Percentiles rank a stretch among this genome's conserved stretches.
phyloP scores from a whole-genome alignment of 2,888 invertebrate species.

The Malacosoma neustria region DNA sequence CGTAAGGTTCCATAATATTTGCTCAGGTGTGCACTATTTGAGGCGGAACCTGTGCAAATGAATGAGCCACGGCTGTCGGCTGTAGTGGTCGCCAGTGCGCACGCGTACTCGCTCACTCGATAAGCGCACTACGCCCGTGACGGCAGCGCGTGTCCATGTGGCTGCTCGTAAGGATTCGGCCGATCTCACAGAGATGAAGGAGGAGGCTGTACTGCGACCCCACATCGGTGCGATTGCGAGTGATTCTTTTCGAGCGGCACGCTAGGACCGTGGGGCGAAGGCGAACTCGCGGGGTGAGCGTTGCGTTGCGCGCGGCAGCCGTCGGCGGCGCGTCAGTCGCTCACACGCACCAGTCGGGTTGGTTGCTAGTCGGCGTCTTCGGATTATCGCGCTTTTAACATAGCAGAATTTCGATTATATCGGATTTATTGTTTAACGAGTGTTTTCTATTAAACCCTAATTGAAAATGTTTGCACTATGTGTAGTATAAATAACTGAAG shows the following conservation, averaged over 20 bases:
- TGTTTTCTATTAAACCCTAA: slow-evolving; percentile 20
- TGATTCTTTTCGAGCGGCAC: slow-evolving; percentile 15
- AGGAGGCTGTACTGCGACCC: slow-evolving; percentile 48
- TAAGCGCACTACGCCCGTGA: slow-evolving; percentile 59
- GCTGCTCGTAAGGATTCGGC: slow-evolving; percentile 28
- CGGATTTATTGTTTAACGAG: slow-evolving; percentile 26
- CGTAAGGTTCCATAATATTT: slow-evolving; percentile 54
- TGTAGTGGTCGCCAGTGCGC: slow-evolving; percentile 45
- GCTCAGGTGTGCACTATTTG: slow-evolving; percentile 57
- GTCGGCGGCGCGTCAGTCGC: slow-evolving; percentile 46
- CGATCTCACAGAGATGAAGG: slow-evolving; percentile 37
- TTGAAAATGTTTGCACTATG: slow-evolving; percentile 33
- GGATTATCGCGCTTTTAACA: slow-evolving; percentile 31
- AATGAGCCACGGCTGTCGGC: slow-evolving; percentile 43
- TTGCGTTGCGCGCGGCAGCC: slow-evolving; percentile 32
- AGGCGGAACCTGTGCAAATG: slow-evolving; percentile 42
- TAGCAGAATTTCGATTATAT: slow-evolving; percentile 26
- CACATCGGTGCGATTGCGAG: slow-evolving; percentile 15
- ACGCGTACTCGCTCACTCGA: slow-evolving; percentile 64
- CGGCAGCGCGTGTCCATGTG: slow-evolving; percentile 51
- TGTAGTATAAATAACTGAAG: slow-evolving; percentile 21
- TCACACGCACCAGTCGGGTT: slow-evolving; percentile 47
- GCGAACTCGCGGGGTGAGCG: slow-evolving; percentile 31
- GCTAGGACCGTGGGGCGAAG: slow-evolving; percentile 16
- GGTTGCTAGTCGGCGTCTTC: slow-evolving; percentile 33